phyloP scores from a whole-genome alignment of 35 echinoderm and acorn worm genomes.

The Amphiura filiformis region DNA sequence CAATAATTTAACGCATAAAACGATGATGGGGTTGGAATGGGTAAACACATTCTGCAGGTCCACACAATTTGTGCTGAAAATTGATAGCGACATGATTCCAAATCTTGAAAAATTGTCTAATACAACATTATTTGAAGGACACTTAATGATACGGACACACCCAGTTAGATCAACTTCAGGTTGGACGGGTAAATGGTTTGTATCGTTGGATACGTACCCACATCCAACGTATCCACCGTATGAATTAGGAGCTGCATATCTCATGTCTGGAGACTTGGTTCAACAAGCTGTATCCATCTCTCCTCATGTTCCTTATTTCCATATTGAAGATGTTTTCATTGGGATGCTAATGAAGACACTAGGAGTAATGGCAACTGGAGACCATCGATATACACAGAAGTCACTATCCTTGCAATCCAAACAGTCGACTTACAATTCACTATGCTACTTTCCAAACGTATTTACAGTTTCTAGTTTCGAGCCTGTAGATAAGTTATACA shows the following conservation, averaged over 20 bases:
- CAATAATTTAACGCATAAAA: too few species aligned
- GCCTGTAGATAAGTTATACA: too few species aligned
- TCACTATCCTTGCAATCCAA: too few species aligned
- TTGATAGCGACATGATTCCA: too few species aligned
- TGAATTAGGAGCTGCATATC: constrained; percentile 49
- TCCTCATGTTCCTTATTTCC: constrained; percentile 8
- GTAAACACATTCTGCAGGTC: constrained; percentile 58
- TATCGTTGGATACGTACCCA: constrained; percentile 48
- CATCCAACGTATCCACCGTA: constrained; percentile 69
- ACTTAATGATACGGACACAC: background rate
- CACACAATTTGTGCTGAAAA: constrained; percentile 68
- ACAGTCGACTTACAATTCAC: too few species aligned
- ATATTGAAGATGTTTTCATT: constrained; percentile 37
- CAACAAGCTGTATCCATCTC: too few species aligned
- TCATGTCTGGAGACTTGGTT: constrained; percentile 71
- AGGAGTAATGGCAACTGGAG: constrained; percentile 17
- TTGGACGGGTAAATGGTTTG: constrained; percentile 60
- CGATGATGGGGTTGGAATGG: constrained; percentile 91
- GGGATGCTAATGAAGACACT: constrained; percentile 38
- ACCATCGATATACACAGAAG: too few species aligned
- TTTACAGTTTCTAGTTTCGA: too few species aligned
- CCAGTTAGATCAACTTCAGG: background rate
- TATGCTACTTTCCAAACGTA: too few species aligned
- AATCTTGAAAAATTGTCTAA: constrained; percentile 17
- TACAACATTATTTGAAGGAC: background rate